Base-by-base conservation (phyloP, 35 echinoderm and acorn worm species). In the Apostichopus japonicus region DNA sequence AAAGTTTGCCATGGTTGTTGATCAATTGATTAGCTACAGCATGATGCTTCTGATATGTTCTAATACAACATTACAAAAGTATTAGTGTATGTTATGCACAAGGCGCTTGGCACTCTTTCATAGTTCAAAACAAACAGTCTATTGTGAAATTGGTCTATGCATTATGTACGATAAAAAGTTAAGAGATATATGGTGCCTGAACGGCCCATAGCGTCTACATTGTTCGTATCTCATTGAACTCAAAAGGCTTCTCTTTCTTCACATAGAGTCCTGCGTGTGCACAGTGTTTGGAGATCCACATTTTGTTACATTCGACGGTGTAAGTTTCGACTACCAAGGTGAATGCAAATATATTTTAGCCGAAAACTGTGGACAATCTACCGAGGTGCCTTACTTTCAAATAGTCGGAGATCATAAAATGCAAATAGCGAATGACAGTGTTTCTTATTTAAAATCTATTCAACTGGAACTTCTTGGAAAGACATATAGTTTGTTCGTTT, bases 281-380 rank as follows among this genome's bases (percentile, higher is more conserved):
- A 84, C 80, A 56, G 80, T 84, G 5, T 84, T 58, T 84, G 80
- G 80, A 1, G 80, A 84, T 57, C 80, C 80, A 10, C 80, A 84
- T 84, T 84, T 56, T 17, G 54, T 57, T 1, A 84, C 80, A 4
- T 84, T 84, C 56, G 80, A 84, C 56, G 80, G 54, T 8, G 4
- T 84, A 54, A 57, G 14, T 44, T 84, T 56, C 52, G 80, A 84
- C 21, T 84, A 84, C 54, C 80, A 84, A 53, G 80, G 80, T 5
- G 80, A 84, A 16, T 84, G 80, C 16, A 54, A 84, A 84, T 84
- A 84, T 57, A 15, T 84, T 51, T 22, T 84, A 5, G 80, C 22
- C 24, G 54, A 84, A 58, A 57, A 10, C 24, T 84, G 80, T 17
- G 44, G 3, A 16, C 17, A 55, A 57, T 55, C 53, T 56, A 16